phyloP scores from a whole-genome alignment of 2,797 vertebrate genomes.

The Cryptoblepharus egeriae region DNA sequence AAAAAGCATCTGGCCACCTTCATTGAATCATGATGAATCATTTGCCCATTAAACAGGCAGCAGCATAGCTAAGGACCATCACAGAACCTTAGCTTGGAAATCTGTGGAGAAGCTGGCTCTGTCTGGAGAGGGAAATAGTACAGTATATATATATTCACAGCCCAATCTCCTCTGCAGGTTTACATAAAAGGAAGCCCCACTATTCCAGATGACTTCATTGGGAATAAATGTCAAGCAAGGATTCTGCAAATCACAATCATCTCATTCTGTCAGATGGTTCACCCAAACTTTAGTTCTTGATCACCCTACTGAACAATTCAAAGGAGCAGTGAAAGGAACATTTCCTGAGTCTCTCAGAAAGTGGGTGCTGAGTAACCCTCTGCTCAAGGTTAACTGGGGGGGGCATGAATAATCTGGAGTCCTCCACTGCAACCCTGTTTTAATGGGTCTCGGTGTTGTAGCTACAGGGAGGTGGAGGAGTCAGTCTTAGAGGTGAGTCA shows the following conservation, averaged over 20 bases:
- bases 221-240: background rate
- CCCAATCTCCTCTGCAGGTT: too few relatives aligned
- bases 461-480: too few relatives aligned
- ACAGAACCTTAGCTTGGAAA: background rate
- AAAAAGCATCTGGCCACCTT: background rate
- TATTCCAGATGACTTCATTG: background rate
- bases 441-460: too few relatives aligned
- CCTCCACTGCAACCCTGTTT: too few relatives aligned
- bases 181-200: background rate
- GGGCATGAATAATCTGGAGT: background rate
- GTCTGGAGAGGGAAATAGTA: too few relatives aligned
- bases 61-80: background rate
- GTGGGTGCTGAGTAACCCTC: too few relatives aligned
- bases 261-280: background rate
- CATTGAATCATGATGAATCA: background rate
- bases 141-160: too few relatives aligned
- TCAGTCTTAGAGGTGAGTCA: too few relatives aligned
- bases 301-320: background rate
- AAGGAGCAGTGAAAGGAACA: background rate
- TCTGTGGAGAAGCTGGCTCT: background rate
- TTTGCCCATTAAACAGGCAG: background rate
- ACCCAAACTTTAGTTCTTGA: too few relatives aligned
- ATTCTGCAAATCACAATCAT: background rate
- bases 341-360: too few relatives aligned
- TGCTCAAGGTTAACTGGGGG: background rate